Evolutionary conservation across 2,797 vertebrate genomes (phyloP), one percentile per base, ranked within the genome.

Genomic region (Pangasius mekongensis): DNA sequence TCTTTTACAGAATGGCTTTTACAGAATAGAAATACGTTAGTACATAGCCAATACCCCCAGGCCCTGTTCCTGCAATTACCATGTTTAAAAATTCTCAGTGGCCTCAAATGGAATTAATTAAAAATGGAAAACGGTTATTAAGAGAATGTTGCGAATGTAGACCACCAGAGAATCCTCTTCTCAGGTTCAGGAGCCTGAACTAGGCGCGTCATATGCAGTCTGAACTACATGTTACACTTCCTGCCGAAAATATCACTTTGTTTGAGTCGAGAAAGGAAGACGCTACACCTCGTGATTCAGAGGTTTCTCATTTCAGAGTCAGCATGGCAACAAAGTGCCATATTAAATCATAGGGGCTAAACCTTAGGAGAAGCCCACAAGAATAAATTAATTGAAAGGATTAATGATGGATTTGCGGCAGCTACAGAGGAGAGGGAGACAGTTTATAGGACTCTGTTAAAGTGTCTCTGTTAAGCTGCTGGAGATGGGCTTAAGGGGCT

Each of bases 361-460:
- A 91, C 86, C 91, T 91, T 90, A 88, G 82, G 89, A 92, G 87
- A 89, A 87, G 87, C 89, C 88, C 58, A 67, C 81, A 90, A 88
- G 92, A 93, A 91, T 93, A 92, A 92, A 92, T 93, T 93, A 93
- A 93, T 92, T 92, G 91, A 91, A 89, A 90, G 92, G 91, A 93
- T 93, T 93, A 93, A 92, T 92, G 90, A 91, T 91, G 92, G 92
- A 92, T 93, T 93, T 91, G 89, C 85, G 10, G 86, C 36, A 73
- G 87, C 91, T 88, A 87, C 80, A 87, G 89, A 90, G 87, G 87
- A 90, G 90, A 90, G 88, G 56, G 78, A 90, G 90, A 88, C 89
- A 91, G 91, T 93, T 92, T 91, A 90, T 92, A 88, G 85, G 89
- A 89, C 77, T 90, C 89, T 66, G 88, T 87, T 88, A 91, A 92